A percentile compares a stretch with the other conserved stretches of the same genome.
Conservation (phyloP, 2,888 invertebrate genomes). For the Noctua comes region DNA sequence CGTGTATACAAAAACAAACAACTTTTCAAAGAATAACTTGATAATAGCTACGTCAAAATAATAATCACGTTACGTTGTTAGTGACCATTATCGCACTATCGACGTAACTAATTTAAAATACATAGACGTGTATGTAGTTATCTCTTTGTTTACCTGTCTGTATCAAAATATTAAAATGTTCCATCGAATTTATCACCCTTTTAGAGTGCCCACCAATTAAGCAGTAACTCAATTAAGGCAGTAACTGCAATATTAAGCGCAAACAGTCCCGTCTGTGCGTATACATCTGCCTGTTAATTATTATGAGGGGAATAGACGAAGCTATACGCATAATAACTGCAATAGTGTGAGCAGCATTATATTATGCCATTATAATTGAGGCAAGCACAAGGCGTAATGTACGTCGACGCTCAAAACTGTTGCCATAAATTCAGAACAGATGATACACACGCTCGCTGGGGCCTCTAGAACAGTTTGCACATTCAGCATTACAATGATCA, state of each 20-base stretch:
- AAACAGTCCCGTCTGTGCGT: not conserved
- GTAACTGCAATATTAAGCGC: conserved; percentile 6
- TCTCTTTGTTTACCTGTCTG: not conserved
- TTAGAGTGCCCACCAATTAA: conserved; percentile 35
- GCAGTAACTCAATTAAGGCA: conserved; percentile 33
- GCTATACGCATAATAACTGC: not conserved
- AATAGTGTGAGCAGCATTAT: not conserved
- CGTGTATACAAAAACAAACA: not conserved
- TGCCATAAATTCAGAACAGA: not conserved
- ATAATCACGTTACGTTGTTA: not conserved
- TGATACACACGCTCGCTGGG: not conserved
- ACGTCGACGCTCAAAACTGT: not conserved
- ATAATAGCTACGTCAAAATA: conserved; percentile 4
- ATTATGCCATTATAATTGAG: not conserved
- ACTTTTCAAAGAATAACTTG: not conserved
- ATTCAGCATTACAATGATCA: not conserved
- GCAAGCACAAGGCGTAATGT: not conserved
- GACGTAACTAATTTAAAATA: not conserved
- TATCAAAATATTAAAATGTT: conserved; percentile 32
- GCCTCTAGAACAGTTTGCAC: too few relatives aligned
- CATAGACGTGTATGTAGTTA: not conserved
- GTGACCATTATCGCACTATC: not conserved
- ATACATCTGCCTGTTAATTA: not conserved
- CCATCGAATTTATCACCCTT: conserved; percentile 38
- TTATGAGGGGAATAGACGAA: not conserved